Evolutionary conservation across 2,888 invertebrate species (phyloP).

Genomic region (Cephus runcator): DNA sequence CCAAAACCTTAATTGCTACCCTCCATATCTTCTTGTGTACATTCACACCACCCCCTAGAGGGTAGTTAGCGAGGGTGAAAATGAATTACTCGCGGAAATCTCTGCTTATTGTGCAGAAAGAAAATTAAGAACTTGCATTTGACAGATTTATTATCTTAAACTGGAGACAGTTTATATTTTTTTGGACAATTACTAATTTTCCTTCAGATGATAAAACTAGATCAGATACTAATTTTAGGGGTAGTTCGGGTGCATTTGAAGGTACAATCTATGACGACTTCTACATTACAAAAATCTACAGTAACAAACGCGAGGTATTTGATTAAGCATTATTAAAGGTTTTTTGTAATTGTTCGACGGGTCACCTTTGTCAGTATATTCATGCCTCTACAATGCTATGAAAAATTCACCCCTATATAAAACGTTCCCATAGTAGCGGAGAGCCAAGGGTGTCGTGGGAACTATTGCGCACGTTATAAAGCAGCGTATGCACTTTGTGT

Average conservation of each 20-base stretch:
- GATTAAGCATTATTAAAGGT: neutral
- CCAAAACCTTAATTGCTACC: neutral
- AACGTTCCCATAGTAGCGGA: constrained; percentile 49
- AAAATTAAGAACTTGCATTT: neutral
- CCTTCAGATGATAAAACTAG: neutral
- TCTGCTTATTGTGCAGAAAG: neutral
- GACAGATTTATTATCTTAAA: neutral
- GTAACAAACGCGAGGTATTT: neutral
- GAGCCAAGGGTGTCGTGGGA: constrained; percentile 54
- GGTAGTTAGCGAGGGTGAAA: neutral
- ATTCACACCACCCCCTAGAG: neutral
- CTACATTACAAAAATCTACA: neutral
- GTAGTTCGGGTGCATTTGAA: neutral
- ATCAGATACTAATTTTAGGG: neutral
- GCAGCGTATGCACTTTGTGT: constrained; percentile 42
- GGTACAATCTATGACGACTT: neutral
- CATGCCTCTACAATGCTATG: constrained; percentile 19
- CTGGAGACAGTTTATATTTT: neutral
- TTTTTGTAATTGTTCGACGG: neutral
- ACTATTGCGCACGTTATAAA: constrained; percentile 51
- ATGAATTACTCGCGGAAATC: neutral
- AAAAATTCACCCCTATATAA: constrained; percentile 41
- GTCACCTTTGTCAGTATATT: neutral
- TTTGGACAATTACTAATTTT: neutral
- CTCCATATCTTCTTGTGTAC: neutral